phyloP scores from a whole-genome alignment of 2,113 vertebrate species.

The Anoplopoma fimbria region DNA sequence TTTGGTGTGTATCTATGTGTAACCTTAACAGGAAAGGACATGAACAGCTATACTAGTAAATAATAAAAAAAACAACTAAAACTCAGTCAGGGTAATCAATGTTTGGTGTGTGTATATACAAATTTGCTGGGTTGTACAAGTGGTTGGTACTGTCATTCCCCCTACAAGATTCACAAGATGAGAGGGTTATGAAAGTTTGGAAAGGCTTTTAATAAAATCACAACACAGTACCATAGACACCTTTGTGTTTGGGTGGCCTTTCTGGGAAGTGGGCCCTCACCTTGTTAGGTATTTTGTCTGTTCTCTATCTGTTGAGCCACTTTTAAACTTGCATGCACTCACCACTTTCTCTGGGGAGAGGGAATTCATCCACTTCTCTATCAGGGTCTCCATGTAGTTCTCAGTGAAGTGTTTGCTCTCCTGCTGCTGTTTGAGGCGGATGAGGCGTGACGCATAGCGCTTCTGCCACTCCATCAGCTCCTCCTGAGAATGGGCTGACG shows the following conservation, averaged over 20 bases:
- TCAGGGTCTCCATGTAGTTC: conserved; percentile 97
- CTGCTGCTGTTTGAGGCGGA: conserved; percentile 96
- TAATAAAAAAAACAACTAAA: neutral
- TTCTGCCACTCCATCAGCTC: conserved; percentile 99
- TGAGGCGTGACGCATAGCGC: conserved; percentile 94
- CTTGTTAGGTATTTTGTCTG: neutral
- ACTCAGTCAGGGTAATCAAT: neutral
- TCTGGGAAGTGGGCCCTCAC: neutral
- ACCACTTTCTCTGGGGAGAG: conserved; percentile 98
- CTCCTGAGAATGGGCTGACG: conserved; percentile 97
- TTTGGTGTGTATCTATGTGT: neutral
- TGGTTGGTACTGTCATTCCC: neutral
- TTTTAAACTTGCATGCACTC: conserved; percentile 40
- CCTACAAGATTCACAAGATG: neutral
- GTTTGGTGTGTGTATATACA: neutral
- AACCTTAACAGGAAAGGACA: neutral
- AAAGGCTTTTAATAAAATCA: conserved; percentile 8
- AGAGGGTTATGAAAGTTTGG: neutral
- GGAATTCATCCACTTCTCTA: conserved; percentile 99
- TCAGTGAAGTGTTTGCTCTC: conserved; percentile 95
- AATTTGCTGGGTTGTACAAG: neutral
- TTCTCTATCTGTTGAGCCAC: neutral
- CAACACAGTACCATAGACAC: neutral
- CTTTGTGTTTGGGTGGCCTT: neutral
- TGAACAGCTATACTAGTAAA: neutral